These are phyloP conservation scores for Drosophila paranaensis DNA, from an alignment of 2,888 invertebrate genomes.

Conservation along the genomic window DNA sequence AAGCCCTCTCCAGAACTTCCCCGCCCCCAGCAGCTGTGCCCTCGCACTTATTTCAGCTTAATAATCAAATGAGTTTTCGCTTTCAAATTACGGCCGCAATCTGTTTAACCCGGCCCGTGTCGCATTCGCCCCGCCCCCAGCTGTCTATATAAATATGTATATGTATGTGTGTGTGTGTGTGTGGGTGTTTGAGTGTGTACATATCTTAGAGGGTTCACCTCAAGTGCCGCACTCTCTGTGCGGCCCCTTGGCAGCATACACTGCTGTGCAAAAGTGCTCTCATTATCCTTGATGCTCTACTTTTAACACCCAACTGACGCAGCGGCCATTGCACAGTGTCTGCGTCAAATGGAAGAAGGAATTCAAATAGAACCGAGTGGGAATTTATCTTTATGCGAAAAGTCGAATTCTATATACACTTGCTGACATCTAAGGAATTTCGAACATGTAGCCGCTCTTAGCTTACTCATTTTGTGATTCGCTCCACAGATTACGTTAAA, in stretches of 20 bases:
- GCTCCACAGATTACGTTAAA: no score
- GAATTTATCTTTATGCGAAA: no score
- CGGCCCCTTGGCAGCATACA: constrained; percentile 24
- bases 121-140: constrained; percentile 26
- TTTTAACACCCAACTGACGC: constrained; percentile 59
- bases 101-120: constrained; percentile 65
- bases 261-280: constrained; percentile 67
- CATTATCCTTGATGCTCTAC: constrained; percentile 76
- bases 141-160: constrained; percentile 48
- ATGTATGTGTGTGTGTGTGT: background rate
- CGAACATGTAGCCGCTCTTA: background rate
- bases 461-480: no score
- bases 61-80: constrained; percentile 79
- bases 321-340: constrained; percentile 37
- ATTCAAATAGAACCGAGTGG: constrained; percentile 2
- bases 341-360: constrained; percentile 19
- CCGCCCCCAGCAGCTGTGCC: background rate
- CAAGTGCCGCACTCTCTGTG: constrained; percentile 44
- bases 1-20: background rate
- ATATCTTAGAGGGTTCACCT: constrained; percentile 47
- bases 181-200: constrained; percentile 4
- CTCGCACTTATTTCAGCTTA: constrained; percentile 75
- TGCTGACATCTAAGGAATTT: background rate
- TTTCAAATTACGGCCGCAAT: constrained; percentile 80
- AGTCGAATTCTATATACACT: background rate